Evolutionary conservation across 2,797 vertebrate species (phyloP).

Genomic region (Salarias fasciatus): DNA sequence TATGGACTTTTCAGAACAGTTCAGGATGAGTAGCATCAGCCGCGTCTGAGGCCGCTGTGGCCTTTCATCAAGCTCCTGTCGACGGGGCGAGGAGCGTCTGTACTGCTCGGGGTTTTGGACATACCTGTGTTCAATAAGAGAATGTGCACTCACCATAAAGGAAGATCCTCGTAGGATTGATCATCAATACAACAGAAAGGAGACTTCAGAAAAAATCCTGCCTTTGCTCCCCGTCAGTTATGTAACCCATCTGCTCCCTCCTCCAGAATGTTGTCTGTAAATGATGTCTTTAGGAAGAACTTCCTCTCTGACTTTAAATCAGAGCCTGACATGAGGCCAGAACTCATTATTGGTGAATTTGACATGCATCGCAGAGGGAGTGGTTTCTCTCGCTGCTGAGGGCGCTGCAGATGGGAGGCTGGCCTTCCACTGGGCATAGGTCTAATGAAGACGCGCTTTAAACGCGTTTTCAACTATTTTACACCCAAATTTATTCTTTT

Average conservation of each 20-base stretch:
- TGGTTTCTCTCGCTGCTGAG: constrained; percentile 34
- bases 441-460: constrained; percentile 22
- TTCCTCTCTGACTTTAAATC: constrained; percentile 41
- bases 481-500: constrained; percentile 10
- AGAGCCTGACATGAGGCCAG: constrained; percentile 51
- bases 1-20: too few relatives aligned
- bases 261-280: constrained; percentile 47
- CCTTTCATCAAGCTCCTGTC: too few relatives aligned
- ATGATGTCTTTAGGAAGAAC: constrained; percentile 43
- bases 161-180: constrained; percentile 35
- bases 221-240: constrained; percentile 29
- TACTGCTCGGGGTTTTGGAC: too few relatives aligned
- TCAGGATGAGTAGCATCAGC: too few relatives aligned
- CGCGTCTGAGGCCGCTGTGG: too few relatives aligned
- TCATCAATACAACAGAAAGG: constrained; percentile 28
- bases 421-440: constrained; percentile 12
- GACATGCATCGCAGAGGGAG: constrained; percentile 46
- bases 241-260: constrained; percentile 52
- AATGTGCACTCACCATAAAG: constrained; percentile 15
- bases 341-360: constrained; percentile 52
- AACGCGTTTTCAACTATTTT: constrained; percentile 17
- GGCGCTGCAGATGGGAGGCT: constrained; percentile 37
- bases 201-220: constrained; percentile 11
- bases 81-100: too few relatives aligned
- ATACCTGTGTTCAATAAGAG: too few relatives aligned